Evolutionary conservation across 2,888 invertebrate species (phyloP).

Genomic region (Alitta virens): DNA sequence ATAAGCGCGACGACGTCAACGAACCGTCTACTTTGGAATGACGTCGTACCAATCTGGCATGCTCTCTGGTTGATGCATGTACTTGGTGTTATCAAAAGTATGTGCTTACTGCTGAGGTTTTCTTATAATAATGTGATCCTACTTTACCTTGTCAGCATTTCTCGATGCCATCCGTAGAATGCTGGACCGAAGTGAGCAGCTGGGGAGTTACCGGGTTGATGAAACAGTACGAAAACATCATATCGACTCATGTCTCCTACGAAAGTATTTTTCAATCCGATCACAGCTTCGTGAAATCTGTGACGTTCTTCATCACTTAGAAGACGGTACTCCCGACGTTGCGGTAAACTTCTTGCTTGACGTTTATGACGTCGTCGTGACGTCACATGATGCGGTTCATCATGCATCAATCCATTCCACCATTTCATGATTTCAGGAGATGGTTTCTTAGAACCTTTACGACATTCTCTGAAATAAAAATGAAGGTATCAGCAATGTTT

Average conservation of each 20-base stretch:
- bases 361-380: neutral
- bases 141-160: conserved; percentile 2
- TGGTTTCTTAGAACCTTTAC: too few species aligned
- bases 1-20: too few species aligned
- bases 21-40: too few species aligned
- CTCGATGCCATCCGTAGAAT: neutral
- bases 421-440: neutral
- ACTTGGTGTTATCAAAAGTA: too few species aligned
- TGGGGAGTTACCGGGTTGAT: neutral
- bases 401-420: neutral
- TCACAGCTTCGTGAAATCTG: neutral
- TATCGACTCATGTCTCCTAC: neutral
- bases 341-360: neutral
- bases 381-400: neutral
- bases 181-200: neutral
- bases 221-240: neutral
- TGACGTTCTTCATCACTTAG: neutral
- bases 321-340: neutral
- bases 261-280: neutral
- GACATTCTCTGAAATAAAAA: too few species aligned
- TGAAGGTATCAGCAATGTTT: too few species aligned
- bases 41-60: too few species aligned
- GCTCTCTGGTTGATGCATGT: too few species aligned
- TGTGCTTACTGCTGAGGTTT: too few species aligned
- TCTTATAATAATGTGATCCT: too few species aligned